A percentile compares a stretch with the other conserved stretches of the same genome.
phyloP scores from a whole-genome alignment of 1,140 invertebrate genomes.

The Lucilia sericata region DNA sequence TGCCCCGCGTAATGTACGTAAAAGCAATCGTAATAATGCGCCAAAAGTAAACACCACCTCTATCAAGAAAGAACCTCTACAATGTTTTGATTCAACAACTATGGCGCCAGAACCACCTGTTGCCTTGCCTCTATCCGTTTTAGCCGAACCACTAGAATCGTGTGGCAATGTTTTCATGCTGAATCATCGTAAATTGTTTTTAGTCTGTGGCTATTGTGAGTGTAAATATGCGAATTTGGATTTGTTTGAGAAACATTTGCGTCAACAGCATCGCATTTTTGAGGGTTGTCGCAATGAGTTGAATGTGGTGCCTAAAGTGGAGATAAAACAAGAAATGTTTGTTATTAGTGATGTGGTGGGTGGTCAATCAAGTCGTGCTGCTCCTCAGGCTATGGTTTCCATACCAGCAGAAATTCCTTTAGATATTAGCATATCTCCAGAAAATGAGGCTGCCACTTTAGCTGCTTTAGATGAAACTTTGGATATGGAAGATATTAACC shows the following conservation, averaged over 20 bases:
- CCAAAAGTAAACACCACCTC: slow-evolving; percentile 46
- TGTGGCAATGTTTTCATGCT: slow-evolving; percentile 48
- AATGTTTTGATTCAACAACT: slow-evolving; percentile 27
- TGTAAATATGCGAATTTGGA: slow-evolving; percentile 56
- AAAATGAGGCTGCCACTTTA: neutral
- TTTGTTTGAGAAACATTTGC: slow-evolving; percentile 55
- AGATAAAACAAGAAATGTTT: slow-evolving; percentile 43
- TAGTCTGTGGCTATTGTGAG: slow-evolving; percentile 56
- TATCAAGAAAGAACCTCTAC: slow-evolving; percentile 40
- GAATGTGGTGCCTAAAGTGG: slow-evolving; percentile 42
- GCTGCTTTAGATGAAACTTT: neutral
- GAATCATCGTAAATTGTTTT: slow-evolving; percentile 46
- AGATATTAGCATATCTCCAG: slow-evolving; percentile 2
- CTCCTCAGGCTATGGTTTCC: slow-evolving; percentile 35
- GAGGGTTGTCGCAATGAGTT: slow-evolving; percentile 46
- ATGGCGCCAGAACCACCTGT: neutral
- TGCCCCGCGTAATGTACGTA: slow-evolving; percentile 42
- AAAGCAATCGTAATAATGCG: slow-evolving; percentile 28
- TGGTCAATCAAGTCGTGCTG: no score
- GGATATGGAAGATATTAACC: neutral
- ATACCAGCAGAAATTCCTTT: slow-evolving; percentile 40
- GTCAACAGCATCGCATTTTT: slow-evolving; percentile 57
- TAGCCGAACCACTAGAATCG: slow-evolving; percentile 36
- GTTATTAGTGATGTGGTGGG: neutral
- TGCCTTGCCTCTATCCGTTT: slow-evolving; percentile 28